Percentiles rank a stretch among this genome's conserved stretches.
phyloP scores from a whole-genome alignment of 1,140 invertebrate genomes.

The Apis florea region DNA sequence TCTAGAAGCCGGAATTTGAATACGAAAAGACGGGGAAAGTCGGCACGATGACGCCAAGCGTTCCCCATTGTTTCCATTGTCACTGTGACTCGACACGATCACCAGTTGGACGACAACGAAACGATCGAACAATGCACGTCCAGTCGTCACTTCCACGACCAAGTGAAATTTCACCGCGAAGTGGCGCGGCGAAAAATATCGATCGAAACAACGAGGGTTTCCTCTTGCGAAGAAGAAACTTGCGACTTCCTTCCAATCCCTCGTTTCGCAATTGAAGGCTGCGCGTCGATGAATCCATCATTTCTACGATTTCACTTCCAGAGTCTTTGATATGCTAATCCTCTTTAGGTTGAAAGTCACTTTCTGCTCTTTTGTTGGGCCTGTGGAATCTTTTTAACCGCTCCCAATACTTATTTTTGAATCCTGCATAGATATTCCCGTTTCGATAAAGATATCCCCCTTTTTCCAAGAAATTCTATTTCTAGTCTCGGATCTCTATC shows the following conservation, averaged over 20 bases:
- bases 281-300: not conserved
- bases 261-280: slow-evolving; percentile 2
- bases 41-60: slow-evolving; percentile 37
- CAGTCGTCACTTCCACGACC: not conserved
- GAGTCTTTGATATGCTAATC: not conserved
- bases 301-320: not conserved
- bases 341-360: not conserved
- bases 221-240: not conserved
- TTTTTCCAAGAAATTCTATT: no score
- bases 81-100: slow-evolving; percentile 43
- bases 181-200: not conserved
- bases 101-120: slow-evolving; percentile 28
- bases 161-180: slow-evolving; percentile 42
- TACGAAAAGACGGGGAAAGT: slow-evolving; percentile 28
- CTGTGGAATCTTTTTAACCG: no score
- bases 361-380: not conserved
- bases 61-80: slow-evolving; percentile 30
- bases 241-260: not conserved
- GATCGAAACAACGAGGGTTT: slow-evolving; percentile 6
- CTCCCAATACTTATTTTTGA: no score
- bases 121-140: slow-evolving; percentile 49
- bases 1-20: not conserved
- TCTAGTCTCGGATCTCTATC: no score
- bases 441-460: no score
- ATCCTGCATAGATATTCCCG: no score